A percentile compares a stretch with the other conserved stretches of the same genome.
Conservation (phyloP, 2,888 invertebrate species). For the Pterostichus madidus region DNA sequence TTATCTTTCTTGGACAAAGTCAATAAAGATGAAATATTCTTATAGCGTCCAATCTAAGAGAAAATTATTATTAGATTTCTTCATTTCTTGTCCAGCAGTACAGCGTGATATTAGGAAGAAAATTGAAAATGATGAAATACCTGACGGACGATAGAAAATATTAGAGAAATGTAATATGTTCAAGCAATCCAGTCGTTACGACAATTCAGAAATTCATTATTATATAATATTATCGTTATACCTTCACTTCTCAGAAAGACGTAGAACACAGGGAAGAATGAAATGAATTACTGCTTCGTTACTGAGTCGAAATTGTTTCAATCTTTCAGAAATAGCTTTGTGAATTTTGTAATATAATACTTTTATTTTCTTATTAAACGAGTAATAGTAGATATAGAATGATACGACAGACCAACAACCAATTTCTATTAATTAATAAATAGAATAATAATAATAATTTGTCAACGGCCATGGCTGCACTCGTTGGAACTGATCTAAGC, state of each 20-base stretch:
- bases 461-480: too few relatives aligned
- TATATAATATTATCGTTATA: conserved; percentile 40
- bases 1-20: too few relatives aligned
- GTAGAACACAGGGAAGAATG: conserved; percentile 27
- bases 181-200: conserved; percentile 29
- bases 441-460: too few relatives aligned
- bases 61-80: too few relatives aligned
- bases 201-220: conserved; percentile 40
- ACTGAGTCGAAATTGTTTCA: conserved; percentile 37
- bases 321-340: conserved; percentile 35
- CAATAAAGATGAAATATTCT: too few relatives aligned
- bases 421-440: too few relatives aligned
- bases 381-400: too few relatives aligned
- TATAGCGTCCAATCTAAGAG: too few relatives aligned
- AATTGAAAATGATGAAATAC: neutral
- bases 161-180: conserved; percentile 37
- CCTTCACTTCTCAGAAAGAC: neutral
- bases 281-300: conserved; percentile 29
- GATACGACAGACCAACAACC: too few relatives aligned
- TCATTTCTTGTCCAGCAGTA: too few relatives aligned
- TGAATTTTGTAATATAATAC: conserved; percentile 29
- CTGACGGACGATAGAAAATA: conserved; percentile 1
- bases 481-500: too few relatives aligned
- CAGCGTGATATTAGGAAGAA: neutral
- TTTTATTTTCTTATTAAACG: conserved; percentile 22